Evolutionary conservation across 1,140 invertebrate species (phyloP).

Genomic region (Drosophila erecta): DNA sequence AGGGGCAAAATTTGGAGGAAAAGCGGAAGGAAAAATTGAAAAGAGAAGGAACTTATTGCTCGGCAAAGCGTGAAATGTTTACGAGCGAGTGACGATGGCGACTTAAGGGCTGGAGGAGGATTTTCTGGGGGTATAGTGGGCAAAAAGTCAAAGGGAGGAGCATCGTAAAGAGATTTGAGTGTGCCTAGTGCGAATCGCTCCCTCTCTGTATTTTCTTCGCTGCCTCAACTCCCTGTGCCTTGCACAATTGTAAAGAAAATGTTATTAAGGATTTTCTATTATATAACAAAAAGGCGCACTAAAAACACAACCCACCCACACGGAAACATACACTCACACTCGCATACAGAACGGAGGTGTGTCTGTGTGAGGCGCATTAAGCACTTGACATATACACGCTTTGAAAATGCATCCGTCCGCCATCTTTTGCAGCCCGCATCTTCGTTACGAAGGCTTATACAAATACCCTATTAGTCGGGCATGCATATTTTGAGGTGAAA

Average conservation of each 20-base stretch:
- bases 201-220: constrained; percentile 21
- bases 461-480: constrained; percentile 1
- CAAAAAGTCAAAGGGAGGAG: not conserved
- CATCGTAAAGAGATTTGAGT: constrained; percentile 62
- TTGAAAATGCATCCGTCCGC: constrained; percentile 38
- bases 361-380: constrained; percentile 58
- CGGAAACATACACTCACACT: not conserved
- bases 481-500: not conserved
- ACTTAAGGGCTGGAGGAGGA: constrained; percentile 55
- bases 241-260: constrained; percentile 80
- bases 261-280: constrained; percentile 84
- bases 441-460: not conserved
- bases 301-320: constrained; percentile 42
- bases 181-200: constrained; percentile 37
- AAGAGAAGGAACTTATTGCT: constrained; percentile 63
- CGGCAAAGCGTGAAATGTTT: constrained; percentile 81
- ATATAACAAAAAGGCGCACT: constrained; percentile 79
- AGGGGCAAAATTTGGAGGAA: constrained; percentile 5
- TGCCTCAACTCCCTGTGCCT: not conserved
- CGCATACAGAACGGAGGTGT: not conserved
- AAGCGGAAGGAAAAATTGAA: constrained; percentile 21
- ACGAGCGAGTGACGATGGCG: constrained; percentile 79
- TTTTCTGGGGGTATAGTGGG: not conserved
- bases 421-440: constrained; percentile 6
- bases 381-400: constrained; percentile 67